phyloP scores from a whole-genome alignment of 1,140 invertebrate genomes.

The Penaeus vannamei region DNA sequence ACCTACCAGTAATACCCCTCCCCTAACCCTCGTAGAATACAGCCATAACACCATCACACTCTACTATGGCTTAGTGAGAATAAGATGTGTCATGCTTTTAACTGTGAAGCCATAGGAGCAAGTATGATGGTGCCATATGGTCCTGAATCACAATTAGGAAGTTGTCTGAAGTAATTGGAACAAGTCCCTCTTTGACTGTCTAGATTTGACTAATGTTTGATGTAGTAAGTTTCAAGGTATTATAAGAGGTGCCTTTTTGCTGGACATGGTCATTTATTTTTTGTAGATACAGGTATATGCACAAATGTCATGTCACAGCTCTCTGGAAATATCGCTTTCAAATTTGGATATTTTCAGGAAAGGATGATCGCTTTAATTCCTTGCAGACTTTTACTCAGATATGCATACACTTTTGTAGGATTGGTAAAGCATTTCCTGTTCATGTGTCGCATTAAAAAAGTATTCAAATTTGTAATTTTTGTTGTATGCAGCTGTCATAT shows the following conservation, averaged over 20 bases:
- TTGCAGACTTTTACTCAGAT: slow-evolving; percentile 4
- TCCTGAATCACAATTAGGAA: slow-evolving; percentile 16
- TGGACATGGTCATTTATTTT: not conserved
- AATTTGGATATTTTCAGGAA: not conserved
- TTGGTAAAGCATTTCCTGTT: slow-evolving; percentile 43
- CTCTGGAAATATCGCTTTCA: not conserved
- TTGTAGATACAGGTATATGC: not conserved
- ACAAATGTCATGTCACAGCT: not conserved
- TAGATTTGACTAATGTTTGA: slow-evolving; percentile 48
- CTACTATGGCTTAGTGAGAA: not conserved
- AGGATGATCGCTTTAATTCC: not conserved
- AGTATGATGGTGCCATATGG: slow-evolving; percentile 33
- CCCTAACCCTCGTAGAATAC: slow-evolving; percentile 42
- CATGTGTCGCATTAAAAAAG: slow-evolving; percentile 45
- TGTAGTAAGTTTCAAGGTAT: slow-evolving; percentile 39
- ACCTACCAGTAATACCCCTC: slow-evolving; percentile 67
- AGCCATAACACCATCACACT: slow-evolving; percentile 33
- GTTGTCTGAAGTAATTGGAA: slow-evolving; percentile 11
- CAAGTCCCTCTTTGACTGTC: slow-evolving; percentile 31
- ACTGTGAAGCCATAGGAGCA: not conserved
- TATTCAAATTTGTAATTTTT: slow-evolving; percentile 30
- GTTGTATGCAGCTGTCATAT: slow-evolving; percentile 48
- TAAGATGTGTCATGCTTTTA: not conserved
- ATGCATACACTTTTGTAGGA: slow-evolving; percentile 43
- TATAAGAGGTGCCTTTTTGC: not conserved